phyloP scores from a whole-genome alignment of 2,888 invertebrate genomes.

The Meiosimyza platycephala region DNA sequence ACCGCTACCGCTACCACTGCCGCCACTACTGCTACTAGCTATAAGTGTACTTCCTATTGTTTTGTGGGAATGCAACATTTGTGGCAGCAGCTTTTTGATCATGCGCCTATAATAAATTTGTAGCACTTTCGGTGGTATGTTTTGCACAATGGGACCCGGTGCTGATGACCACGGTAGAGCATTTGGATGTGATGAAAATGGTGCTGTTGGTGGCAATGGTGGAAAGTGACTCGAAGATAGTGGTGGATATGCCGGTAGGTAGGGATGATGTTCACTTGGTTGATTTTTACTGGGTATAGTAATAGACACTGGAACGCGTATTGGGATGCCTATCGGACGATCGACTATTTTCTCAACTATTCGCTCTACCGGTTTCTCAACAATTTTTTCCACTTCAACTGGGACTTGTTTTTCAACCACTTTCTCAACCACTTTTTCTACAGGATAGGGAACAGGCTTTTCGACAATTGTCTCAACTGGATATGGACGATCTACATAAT shows the following conservation, averaged over 20 bases:
- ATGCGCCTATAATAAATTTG: conserved; percentile 60
- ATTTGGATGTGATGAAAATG: conserved; percentile 48
- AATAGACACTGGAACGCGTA: conserved; percentile 70
- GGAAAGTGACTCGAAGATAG: not conserved
- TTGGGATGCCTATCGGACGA: conserved; percentile 64
- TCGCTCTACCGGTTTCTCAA: conserved; percentile 68
- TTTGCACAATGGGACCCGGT: conserved; percentile 39
- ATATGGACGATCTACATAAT: conserved; percentile 69
- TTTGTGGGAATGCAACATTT: conserved; percentile 11
- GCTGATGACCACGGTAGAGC: conserved; percentile 42
- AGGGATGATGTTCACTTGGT: not conserved
- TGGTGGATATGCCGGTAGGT: too few relatives aligned
- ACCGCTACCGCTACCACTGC: conserved; percentile 1
- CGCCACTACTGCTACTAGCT: conserved; percentile 22
- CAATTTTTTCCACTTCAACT: conserved; percentile 72
- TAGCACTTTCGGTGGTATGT: conserved; percentile 57
- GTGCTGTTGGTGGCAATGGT: not conserved
- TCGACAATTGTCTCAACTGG: conserved; percentile 66
- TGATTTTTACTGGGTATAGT: conserved; percentile 66
- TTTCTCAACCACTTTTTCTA: conserved; percentile 71
- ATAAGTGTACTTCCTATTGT: conserved; percentile 6
- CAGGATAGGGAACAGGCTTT: conserved; percentile 67
- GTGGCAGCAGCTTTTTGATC: conserved; percentile 58
- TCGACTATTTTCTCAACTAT: conserved; percentile 63
- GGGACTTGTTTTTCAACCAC: conserved; percentile 65